Evolutionary conservation across 2,113 vertebrate species (phyloP), one percentile per base, ranked within the genome.

Genomic region (Dipodomys stephensi): DNA sequence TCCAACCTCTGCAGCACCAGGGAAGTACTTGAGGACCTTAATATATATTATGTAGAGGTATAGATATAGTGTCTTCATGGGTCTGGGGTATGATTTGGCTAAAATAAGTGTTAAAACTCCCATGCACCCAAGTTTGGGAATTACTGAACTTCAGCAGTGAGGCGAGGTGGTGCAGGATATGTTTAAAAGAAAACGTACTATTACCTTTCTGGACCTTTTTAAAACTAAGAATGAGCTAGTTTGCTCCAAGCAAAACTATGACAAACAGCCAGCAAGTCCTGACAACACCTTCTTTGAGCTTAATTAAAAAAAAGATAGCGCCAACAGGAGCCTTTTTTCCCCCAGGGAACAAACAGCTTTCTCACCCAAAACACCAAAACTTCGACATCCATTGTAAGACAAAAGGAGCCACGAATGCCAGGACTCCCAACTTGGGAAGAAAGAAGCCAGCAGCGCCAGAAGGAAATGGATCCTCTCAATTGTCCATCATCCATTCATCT

Each of bases 281-380:
- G 74, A 92, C 93, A 89, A 87, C 71, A 95, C 92, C 96, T 94
- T 86, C 89, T 92, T 87, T 82, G 78, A 90, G 25, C 84, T 46
- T 57, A 35, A 35, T 35, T 35, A 35, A 57, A 35, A 32, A 22
- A 78, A 92, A 67, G 32, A 49, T 44, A 22, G 16, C 19, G 76
- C 35, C 69, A 57, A n/a, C 28, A 0, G 39, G 65, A 44, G 13
- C 49, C 16, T 57, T 72, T 84, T 64, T 73, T 91, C 84, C 73
- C 53, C 53, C 12, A 16, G 25, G 74, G 73, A 83, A 3, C 60
- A 68, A 72, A 86, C 67, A 49, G 6, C 80, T 39, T 78, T 87
- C 25, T 46, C 6, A 79, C 23, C 72, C 23, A 84, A 72, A 69
- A 73, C 30, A 6, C 77, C 53, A 57, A 79, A 94, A 94, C 73